Conservation (phyloP, 2,888 invertebrate genomes). For the Andrena trimmerana region DNA sequence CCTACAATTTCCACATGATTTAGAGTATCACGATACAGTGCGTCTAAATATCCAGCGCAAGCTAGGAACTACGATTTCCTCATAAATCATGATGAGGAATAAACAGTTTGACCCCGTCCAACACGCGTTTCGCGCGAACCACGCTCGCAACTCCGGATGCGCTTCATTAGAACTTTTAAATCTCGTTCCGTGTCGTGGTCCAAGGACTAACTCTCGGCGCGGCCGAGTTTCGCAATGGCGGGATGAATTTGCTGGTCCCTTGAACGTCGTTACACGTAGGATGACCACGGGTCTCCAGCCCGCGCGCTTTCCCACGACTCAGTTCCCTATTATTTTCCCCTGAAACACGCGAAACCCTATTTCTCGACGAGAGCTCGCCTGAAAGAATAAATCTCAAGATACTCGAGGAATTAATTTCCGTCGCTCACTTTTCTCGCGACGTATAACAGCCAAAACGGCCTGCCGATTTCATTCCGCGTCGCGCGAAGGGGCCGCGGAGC, state of each 20-base stretch:
- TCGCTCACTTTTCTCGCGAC: no score
- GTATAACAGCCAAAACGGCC: no score
- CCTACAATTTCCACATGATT: no score
- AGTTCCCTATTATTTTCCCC: background rate
- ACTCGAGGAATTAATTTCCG: no score
- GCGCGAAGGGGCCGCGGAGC: no score
- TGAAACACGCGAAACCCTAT: no score
- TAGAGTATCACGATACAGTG: no score
- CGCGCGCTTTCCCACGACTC: background rate
- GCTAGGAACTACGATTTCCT: constrained; percentile 10
- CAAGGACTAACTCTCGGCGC: constrained; percentile 54
- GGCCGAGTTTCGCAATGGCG: constrained; percentile 57
- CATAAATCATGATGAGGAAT: constrained; percentile 1
- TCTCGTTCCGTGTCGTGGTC: constrained; percentile 62
- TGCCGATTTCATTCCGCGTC: no score
- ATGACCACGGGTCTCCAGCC: constrained; percentile 34
- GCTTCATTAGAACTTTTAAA: constrained; percentile 73
- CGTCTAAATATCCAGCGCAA: background rate
- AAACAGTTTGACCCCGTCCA: constrained; percentile 32
- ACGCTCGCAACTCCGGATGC: constrained; percentile 50
- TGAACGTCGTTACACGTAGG: constrained; percentile 72
- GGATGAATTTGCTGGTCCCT: constrained; percentile 74
- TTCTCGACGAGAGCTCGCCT: no score
- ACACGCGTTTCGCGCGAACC: constrained; percentile 32
- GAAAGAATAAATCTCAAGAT: no score